Evolutionary conservation across 2,113 vertebrate species (phyloP), one percentile per base, ranked within the genome.

Genomic region (Strigops habroptila): DNA sequence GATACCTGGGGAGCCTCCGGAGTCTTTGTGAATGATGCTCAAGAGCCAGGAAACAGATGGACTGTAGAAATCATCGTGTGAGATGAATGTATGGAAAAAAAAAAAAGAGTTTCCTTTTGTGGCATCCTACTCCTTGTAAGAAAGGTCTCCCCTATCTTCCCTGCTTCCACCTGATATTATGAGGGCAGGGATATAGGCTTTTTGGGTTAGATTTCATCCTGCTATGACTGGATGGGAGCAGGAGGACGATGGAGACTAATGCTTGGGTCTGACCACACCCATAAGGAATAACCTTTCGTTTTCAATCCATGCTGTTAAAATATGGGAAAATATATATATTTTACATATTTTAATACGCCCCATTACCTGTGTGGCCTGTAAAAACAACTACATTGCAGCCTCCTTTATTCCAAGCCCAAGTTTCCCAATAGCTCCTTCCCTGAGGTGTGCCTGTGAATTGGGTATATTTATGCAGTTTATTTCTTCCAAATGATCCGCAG

Each of bases 401-500:
- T 94, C 83, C 92, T 92, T 78, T 95, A 93, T 83, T 91, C 96
- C 76, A 91, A 92, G 82, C 94, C 91, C 91, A 91, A 69, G 86
- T 91, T 90, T 84, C 90, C 86, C 1, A 0, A 78, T 82, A 96
- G 94, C 91, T 81, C 83, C 85, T 95, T 97, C 87, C 92, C 77
- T 70, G 51, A 91, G 62, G 84, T 80, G 86, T 92, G 59, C 89
- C 94, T 92, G 95, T 96, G 95, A 96, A 93, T 90, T 95, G 80
- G 95, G 63, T 97, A 76, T 97, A 95, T 95, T 96, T 95, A 86
- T 92, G 91, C 95, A 88, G 89, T 95, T 95, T 84, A 79, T 91
- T 95, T 91, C 95, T 97, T 97, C 96, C 92, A 75, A 64, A 83
- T 48, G 84, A 94, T 83, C 73, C 4, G 1, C 44, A 16, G n/a